phyloP scores from a whole-genome alignment of 2,113 vertebrate species.

The Xiphophorus maculatus region DNA sequence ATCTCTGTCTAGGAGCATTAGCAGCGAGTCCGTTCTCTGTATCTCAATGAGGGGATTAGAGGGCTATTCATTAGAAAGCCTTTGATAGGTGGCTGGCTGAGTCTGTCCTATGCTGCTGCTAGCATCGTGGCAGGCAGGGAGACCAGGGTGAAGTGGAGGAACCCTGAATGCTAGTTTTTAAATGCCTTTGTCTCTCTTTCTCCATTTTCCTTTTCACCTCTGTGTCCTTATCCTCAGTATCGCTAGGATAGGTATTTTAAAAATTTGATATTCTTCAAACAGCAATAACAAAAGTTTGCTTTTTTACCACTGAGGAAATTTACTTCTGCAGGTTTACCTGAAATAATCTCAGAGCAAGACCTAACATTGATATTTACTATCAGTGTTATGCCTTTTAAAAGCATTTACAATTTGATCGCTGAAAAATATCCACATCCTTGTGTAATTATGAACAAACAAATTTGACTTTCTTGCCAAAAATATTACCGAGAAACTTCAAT shows the following conservation, averaged over 20 bases:
- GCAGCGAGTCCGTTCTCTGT: slow-evolving; percentile 64
- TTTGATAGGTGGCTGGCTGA: slow-evolving; percentile 65
- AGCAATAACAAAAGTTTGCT: background rate
- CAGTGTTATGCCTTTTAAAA: no score
- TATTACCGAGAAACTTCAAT: no score
- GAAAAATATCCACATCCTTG: no score
- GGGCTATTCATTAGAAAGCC: slow-evolving; percentile 65
- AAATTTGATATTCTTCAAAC: slow-evolving; percentile 4
- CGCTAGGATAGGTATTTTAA: slow-evolving; percentile 11
- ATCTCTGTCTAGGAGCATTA: slow-evolving; percentile 66
- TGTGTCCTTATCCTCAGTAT: slow-evolving; percentile 32
- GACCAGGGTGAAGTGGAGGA: slow-evolving; percentile 61
- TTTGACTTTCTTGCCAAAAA: no score
- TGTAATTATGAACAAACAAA: no score
- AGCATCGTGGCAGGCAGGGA: slow-evolving; percentile 35
- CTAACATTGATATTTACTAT: no score
- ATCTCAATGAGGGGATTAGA: slow-evolving; percentile 76
- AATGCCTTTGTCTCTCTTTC: slow-evolving; percentile 36
- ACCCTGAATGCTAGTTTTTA: slow-evolving; percentile 18
- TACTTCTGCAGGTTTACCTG: background rate
- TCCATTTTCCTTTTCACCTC: slow-evolving; percentile 13
- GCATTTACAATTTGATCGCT: no score
- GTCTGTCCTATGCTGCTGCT: slow-evolving; percentile 39
- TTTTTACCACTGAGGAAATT: background rate
- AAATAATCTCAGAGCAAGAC: background rate